Conservation (phyloP, 2,113 vertebrate species). For the Nestor notabilis region DNA sequence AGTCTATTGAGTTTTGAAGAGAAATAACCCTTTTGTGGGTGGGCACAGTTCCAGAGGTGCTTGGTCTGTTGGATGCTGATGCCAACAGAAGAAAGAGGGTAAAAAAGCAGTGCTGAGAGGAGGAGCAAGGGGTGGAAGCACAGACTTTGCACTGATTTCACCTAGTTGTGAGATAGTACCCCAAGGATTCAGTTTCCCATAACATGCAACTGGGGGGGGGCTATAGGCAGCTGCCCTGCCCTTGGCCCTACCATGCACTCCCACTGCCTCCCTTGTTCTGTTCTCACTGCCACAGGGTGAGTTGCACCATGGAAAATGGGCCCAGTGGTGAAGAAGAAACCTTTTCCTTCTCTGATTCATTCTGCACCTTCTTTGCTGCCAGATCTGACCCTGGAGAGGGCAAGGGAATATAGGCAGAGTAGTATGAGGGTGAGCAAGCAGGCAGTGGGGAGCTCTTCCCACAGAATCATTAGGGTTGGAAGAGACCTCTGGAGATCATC, state of each 20-base stretch:
- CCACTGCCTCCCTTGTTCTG: not conserved
- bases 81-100: not conserved
- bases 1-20: not conserved
- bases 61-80: not conserved
- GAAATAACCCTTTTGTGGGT: not conserved
- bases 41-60: not conserved
- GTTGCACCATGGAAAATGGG: not conserved
- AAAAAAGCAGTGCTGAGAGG: not conserved
- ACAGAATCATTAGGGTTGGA: not conserved
- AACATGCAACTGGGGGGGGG: not conserved
- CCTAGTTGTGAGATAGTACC: not conserved
- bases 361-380: not conserved
- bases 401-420: not conserved
- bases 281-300: not conserved
- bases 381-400: not conserved
- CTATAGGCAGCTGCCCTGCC: not conserved
- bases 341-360: not conserved
- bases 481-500: not conserved
- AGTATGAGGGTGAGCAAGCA: rapidly evolving
- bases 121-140: not conserved
- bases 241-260: not conserved
- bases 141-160: not conserved
- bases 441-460: not conserved
- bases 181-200: not conserved
- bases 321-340: not conserved